Percentiles rank a stretch among this genome's conserved stretches.
phyloP scores from a whole-genome alignment of 2,888 invertebrate species.

The Hypolimnas misippus region DNA sequence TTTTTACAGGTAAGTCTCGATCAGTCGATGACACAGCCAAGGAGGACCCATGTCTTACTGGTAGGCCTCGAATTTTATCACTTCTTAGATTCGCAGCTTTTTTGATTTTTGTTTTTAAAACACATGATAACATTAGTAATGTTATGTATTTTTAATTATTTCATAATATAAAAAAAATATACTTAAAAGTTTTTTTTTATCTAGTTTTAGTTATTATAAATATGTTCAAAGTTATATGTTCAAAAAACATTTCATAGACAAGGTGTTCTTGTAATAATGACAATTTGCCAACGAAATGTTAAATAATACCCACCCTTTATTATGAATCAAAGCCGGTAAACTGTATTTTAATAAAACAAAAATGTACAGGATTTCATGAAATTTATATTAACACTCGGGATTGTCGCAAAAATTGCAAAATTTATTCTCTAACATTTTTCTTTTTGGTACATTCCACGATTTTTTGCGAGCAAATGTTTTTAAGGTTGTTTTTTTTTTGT shows the following conservation, averaged over 20 bases:
- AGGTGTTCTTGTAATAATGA: no score
- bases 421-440: constrained; percentile 48
- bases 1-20: constrained; percentile 78
- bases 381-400: constrained; percentile 64
- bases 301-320: constrained; percentile 45
- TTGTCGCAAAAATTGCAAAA: constrained; percentile 52
- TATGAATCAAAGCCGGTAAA: constrained; percentile 58
- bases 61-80: constrained; percentile 56
- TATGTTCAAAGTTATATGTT: no score
- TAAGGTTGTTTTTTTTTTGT: constrained; percentile 36
- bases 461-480: constrained; percentile 40
- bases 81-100: not conserved
- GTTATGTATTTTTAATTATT: not conserved
- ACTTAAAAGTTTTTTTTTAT: no score
- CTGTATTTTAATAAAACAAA: constrained; percentile 63
- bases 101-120: not conserved
- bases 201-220: no score
- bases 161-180: no score
- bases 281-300: not conserved
- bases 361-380: constrained; percentile 60
- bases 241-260: no score
- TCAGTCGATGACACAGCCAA: constrained; percentile 75
- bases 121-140: not conserved
- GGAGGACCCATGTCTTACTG: constrained; percentile 82
- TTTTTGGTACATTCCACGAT: constrained; percentile 38